Evolutionary conservation across 2,113 vertebrate species (phyloP).

Genomic region (Stigmatopora argus): DNA sequence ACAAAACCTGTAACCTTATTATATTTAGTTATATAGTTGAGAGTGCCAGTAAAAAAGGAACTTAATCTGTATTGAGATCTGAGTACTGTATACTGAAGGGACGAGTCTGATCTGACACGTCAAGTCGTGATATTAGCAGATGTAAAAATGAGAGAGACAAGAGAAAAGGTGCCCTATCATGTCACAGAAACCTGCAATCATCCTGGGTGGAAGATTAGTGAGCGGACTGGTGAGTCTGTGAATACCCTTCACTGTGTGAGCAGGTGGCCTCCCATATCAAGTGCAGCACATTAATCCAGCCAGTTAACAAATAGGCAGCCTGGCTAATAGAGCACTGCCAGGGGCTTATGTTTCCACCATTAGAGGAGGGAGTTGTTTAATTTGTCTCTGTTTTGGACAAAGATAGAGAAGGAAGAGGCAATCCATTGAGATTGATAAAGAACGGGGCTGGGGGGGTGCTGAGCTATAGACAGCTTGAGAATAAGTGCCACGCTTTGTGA

Average conservation of each 20-base stretch:
- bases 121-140: constrained; percentile 48
- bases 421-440: constrained; percentile 27
- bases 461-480: constrained; percentile 22
- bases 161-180: constrained; percentile 36
- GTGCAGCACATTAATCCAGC: constrained; percentile 59
- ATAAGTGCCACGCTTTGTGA: constrained; percentile 35
- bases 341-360: constrained; percentile 50
- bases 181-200: constrained; percentile 54
- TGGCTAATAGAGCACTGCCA: constrained; percentile 60
- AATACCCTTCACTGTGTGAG: constrained; percentile 55
- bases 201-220: constrained; percentile 61
- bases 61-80: neutral
- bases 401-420: constrained; percentile 3
- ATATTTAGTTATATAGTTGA: neutral
- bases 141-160: constrained; percentile 30
- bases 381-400: constrained; percentile 48
- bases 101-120: constrained; percentile 7
- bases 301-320: constrained; percentile 64
- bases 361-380: constrained; percentile 42
- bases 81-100: neutral
- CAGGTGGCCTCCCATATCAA: constrained; percentile 63
- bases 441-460: neutral
- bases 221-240: constrained; percentile 47
- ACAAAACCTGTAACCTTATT: no score
- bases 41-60: neutral